Percentiles rank a stretch among this genome's conserved stretches.
These are phyloP conservation scores for Strigamia maritima DNA, from an alignment of 2,888 invertebrate genomes.

Conservation along the genomic window DNA sequence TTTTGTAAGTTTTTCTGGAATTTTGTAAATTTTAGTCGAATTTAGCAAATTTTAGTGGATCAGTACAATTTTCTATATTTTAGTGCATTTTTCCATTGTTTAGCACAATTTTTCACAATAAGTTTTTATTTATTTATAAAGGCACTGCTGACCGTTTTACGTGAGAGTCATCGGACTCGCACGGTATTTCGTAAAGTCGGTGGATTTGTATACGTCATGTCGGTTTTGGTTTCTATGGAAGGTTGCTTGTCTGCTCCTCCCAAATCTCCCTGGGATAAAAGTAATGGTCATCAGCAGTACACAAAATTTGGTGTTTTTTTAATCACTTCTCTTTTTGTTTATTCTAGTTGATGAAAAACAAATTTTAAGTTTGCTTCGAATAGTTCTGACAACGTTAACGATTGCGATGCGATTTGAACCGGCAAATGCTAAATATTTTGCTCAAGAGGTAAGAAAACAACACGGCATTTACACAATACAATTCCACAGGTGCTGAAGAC, in stretches of 20 bases:
- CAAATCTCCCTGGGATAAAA: constrained; percentile 55
- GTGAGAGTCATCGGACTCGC: constrained; percentile 93
- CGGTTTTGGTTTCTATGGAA: constrained; percentile 88
- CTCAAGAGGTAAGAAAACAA: constrained; percentile 76
- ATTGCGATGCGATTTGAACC: constrained; percentile 99
- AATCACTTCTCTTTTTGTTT: constrained; percentile 27
- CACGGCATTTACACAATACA: too few relatives aligned
- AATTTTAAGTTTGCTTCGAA: constrained; percentile 72
- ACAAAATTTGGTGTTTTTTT: background rate
- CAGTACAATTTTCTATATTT: too few relatives aligned
- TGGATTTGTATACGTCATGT: constrained; percentile 96
- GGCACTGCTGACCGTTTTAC: constrained; percentile 78
- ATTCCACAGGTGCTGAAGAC: too few relatives aligned
- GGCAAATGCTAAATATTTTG: constrained; percentile 96
- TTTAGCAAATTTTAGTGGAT: too few relatives aligned
- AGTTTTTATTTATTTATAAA: too few relatives aligned
- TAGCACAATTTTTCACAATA: too few relatives aligned
- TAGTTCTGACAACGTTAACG: constrained; percentile 90
- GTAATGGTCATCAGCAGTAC: background rate
- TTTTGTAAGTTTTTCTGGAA: too few relatives aligned
- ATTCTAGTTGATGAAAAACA: constrained; percentile 56
- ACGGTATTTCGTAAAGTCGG: constrained; percentile 96
- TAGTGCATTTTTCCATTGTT: too few relatives aligned
- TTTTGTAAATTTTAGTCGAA: too few relatives aligned
- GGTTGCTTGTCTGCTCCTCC: constrained; percentile 65